Conservation (phyloP, 2,888 invertebrate genomes). For the Galerucella calmariensis region DNA sequence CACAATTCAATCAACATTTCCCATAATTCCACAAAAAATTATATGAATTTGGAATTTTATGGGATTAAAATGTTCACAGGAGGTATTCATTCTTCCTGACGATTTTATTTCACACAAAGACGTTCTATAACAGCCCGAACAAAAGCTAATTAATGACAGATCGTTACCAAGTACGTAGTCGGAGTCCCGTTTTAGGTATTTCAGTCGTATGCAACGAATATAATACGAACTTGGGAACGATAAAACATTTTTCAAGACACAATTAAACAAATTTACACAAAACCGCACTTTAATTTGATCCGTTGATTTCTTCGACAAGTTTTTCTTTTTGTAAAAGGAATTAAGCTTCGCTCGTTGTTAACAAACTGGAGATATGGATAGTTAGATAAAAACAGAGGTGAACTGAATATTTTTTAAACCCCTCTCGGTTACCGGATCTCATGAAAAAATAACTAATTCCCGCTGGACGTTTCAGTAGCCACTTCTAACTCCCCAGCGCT, state of each 20-base stretch:
- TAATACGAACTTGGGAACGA: conserved; percentile 17
- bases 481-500: too few species aligned
- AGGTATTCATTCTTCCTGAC: conserved; percentile 3
- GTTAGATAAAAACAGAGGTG: background rate
- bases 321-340: conserved; percentile 7
- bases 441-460: background rate
- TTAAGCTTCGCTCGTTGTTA: background rate
- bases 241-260: conserved; percentile 24
- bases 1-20: too few species aligned
- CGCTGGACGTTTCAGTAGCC: too few species aligned
- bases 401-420: background rate
- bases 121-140: conserved; percentile 4
- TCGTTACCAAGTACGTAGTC: conserved; percentile 11
- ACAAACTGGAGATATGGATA: conserved; percentile 2
- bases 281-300: conserved; percentile 19
- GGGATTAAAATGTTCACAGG: background rate
- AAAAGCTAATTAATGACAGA: conserved; percentile 16
- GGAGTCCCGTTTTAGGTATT: conserved; percentile 17
- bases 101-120: conserved; percentile 8
- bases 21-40: too few species aligned
- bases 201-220: conserved; percentile 8
- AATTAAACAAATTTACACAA: conserved; percentile 30
- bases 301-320: conserved; percentile 20
- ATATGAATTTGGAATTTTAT: background rate
- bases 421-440: background rate